Evolutionary conservation across 2,888 invertebrate species (phyloP).

Genomic region (Ectemnius lituratus): DNA sequence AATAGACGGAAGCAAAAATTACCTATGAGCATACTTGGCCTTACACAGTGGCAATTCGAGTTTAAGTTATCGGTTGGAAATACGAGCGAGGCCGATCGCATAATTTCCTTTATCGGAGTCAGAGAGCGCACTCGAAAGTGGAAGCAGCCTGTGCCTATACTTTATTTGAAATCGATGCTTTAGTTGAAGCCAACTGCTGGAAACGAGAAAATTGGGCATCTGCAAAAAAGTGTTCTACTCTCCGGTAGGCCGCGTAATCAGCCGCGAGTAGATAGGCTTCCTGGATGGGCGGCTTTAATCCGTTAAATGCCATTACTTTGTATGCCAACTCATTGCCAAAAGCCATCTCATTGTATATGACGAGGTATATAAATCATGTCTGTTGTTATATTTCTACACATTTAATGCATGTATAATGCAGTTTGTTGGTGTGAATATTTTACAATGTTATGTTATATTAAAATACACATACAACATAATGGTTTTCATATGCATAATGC

Average conservation of each 20-base stretch:
- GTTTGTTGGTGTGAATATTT: too few species aligned
- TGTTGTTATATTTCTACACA: too few species aligned
- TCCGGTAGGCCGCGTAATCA: slow-evolving; percentile 44
- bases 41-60: too few species aligned
- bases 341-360: slow-evolving; percentile 60
- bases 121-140: slow-evolving; percentile 12
- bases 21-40: too few species aligned
- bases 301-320: slow-evolving; percentile 68
- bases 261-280: slow-evolving; percentile 32
- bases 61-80: too few species aligned
- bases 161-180: slow-evolving; percentile 35
- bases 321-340: too few species aligned
- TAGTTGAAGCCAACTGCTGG: background rate
- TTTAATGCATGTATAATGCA: too few species aligned
- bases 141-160: slow-evolving; percentile 1
- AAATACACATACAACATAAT: too few species aligned
- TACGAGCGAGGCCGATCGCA: slow-evolving; percentile 5
- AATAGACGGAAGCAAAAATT: too few species aligned
- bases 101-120: slow-evolving; percentile 15
- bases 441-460: too few species aligned
- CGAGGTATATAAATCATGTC: too few species aligned
- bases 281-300: slow-evolving; percentile 60
- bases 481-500: too few species aligned
- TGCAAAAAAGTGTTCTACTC: slow-evolving; percentile 22
- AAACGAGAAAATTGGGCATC: slow-evolving; percentile 16